phyloP scores from a whole-genome alignment of 2,113 vertebrate species.

The Tragelaphus imberbis region DNA sequence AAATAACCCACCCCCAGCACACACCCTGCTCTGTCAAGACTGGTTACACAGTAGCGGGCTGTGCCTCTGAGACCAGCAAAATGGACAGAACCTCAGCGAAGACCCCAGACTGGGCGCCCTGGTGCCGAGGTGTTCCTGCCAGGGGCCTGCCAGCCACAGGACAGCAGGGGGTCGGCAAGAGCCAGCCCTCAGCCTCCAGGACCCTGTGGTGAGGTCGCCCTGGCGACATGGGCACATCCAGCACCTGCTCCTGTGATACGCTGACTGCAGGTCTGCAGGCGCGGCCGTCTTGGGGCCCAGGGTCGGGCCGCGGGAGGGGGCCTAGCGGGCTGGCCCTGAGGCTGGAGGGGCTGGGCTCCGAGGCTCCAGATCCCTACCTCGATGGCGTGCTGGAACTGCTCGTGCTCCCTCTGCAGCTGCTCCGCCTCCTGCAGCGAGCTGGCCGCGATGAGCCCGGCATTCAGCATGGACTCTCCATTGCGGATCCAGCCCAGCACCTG shows the following conservation, averaged over 20 bases:
- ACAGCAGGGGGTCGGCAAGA: neutral
- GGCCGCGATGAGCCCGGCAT: conserved; percentile 96
- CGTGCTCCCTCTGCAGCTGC: conserved; percentile 96
- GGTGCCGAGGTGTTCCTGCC: neutral
- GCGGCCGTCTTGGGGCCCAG: rapidly evolving
- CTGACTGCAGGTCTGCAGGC: neutral
- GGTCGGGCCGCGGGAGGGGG: rapidly evolving
- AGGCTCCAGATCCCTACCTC: conserved; percentile 82
- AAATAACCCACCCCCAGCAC: neutral
- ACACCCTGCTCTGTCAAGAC: neutral
- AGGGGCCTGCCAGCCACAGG: neutral
- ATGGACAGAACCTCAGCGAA: rapidly evolving
- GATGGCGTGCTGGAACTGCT: conserved; percentile 98
- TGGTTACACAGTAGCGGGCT: neutral
- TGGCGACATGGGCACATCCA: rapidly evolving
- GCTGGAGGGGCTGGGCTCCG: rapidly evolving
- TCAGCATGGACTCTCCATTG: conserved; percentile 98
- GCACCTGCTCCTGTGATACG: rapidly evolving
- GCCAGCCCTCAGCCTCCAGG: rapidly evolving
- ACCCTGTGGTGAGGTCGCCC: rapidly evolving
- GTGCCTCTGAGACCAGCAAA: neutral
- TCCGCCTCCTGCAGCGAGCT: conserved; percentile 98
- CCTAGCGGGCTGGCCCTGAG: neutral
- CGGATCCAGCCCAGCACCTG: conserved; percentile 99
- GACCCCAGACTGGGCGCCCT: neutral